Base-by-base conservation (phyloP, 2,113 vertebrate species). In the Campylorhamphus procurvoides region DNA sequence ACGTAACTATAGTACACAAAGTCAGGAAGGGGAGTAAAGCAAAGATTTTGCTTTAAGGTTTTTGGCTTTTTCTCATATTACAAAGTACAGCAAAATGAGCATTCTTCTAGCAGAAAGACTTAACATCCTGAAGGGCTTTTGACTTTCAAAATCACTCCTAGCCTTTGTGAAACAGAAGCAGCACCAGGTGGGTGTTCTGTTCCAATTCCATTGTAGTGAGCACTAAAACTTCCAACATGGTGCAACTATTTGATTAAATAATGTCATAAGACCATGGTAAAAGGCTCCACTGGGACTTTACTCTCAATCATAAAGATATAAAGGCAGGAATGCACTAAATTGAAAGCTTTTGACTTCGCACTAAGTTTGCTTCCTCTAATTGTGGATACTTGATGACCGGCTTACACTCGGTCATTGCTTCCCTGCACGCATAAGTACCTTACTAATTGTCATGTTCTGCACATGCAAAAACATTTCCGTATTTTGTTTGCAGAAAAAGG, bases 301-400 rank as follows among this genome's bases (percentile, higher is more conserved):
- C 22, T 76, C 47, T 75, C 62, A 53, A 1, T 58, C 58, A 84
- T 62, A 55, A 62, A 56, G 68, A 73, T 29, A 91, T 33, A 96
- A 94, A 74, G 77, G 59, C 89, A 96, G 84, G 90, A 93, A 96
- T 2, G 7, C 19, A 72, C 52, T 22, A 90, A 83, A 85, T 69
- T 4, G 86, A 94, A 89, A 84, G 35, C 40, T 85, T 89, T 55
- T 92, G 58, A 53, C 53, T 53, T 55, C 18, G 18, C 40, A 44
- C 49, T 35, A 39, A 73, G 58, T 63, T 73, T 75, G 53, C 77
- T 96, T 97, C 93, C 92, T 96, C 73, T 94, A 80, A 95, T 89
- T 96, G 92, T 95, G 73, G 42, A 13, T 68, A 73, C 67, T 66
- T 78, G 83, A 87, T 88, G 49, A 69, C 12, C 46, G 47, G 40